These are phyloP conservation scores for Sciurus carolinensis DNA, from an alignment of 2,797 vertebrate species.

Conservation along the genomic window DNA sequence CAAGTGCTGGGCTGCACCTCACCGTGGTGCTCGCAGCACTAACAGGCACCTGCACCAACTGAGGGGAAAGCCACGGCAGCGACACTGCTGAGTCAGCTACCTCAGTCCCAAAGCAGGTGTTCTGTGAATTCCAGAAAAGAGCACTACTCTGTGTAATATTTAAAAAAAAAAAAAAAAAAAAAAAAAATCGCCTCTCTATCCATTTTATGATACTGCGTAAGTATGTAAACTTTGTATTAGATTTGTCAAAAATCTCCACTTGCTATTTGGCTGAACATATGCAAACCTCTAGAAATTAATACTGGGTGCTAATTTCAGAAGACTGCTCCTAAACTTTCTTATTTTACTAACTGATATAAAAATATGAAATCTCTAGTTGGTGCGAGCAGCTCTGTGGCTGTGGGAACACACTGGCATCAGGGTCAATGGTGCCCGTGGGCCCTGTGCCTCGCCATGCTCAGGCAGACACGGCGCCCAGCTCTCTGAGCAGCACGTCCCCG, in stretches of 20 bases:
- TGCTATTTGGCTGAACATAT: background rate
- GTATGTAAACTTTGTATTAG: background rate
- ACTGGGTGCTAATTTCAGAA: conserved; percentile 23
- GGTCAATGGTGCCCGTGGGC: background rate
- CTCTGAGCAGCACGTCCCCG: background rate
- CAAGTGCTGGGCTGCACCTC: conserved; percentile 77
- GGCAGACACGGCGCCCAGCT: background rate
- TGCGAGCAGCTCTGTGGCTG: background rate
- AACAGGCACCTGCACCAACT: conserved; percentile 66
- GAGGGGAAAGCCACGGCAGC: conserved; percentile 57
- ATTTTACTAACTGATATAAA: background rate
- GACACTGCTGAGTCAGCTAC: conserved; percentile 67
- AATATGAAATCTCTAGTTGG: background rate
- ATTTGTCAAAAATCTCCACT: background rate
- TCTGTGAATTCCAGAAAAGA: conserved; percentile 45
- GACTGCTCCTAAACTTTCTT: background rate
- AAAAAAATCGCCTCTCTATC: conserved; percentile 68
- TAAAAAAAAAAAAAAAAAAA: conserved; percentile 64
- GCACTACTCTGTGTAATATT: conserved; percentile 30
- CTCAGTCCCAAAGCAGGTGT: conserved; percentile 71
- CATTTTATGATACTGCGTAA: conserved; percentile 50
- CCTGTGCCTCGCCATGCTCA: background rate
- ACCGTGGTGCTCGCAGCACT: conserved; percentile 75
- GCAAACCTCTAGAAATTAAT: background rate
- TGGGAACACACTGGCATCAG: background rate